These are phyloP conservation scores for Trogon surrucura DNA, from an alignment of 2,113 vertebrate genomes.

Conservation along the genomic window DNA sequence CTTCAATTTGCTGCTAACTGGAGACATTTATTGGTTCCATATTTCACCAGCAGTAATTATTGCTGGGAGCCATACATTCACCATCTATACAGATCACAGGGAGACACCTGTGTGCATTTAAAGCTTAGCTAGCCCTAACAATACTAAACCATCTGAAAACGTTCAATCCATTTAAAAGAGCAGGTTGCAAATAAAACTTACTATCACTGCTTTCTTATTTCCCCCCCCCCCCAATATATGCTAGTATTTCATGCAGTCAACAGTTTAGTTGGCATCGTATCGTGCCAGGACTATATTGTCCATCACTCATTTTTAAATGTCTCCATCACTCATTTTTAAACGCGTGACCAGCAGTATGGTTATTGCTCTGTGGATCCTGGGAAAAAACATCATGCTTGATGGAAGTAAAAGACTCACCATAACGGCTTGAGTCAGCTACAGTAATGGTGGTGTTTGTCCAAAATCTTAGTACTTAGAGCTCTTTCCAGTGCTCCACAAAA, in stretches of 20 bases:
- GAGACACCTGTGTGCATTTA: conserved; percentile 8
- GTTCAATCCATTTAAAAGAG: background rate
- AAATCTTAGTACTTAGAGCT: background rate
- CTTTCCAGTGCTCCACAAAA: background rate
- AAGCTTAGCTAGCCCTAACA: background rate
- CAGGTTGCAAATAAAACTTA: background rate
- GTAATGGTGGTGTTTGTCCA: background rate
- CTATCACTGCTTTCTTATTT: background rate
- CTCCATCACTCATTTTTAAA: too few relatives aligned
- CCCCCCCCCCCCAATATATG: too few relatives aligned
- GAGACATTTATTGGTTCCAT: conserved; percentile 16
- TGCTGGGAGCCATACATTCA: conserved; percentile 7
- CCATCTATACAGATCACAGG: background rate
- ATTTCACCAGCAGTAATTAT: conserved; percentile 11
- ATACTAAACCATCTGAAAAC: background rate
- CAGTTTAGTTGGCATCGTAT: background rate
- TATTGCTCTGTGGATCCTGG: background rate
- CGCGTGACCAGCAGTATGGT: background rate
- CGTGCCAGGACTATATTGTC: rapidly evolving
- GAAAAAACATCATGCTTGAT: background rate
- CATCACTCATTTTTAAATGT: background rate
- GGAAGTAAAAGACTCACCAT: background rate
- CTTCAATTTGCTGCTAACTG: background rate
- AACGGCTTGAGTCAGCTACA: background rate
- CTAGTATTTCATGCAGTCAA: background rate